phyloP scores from a whole-genome alignment of 2,888 invertebrate species.

The Ochlodes sylvanus region DNA sequence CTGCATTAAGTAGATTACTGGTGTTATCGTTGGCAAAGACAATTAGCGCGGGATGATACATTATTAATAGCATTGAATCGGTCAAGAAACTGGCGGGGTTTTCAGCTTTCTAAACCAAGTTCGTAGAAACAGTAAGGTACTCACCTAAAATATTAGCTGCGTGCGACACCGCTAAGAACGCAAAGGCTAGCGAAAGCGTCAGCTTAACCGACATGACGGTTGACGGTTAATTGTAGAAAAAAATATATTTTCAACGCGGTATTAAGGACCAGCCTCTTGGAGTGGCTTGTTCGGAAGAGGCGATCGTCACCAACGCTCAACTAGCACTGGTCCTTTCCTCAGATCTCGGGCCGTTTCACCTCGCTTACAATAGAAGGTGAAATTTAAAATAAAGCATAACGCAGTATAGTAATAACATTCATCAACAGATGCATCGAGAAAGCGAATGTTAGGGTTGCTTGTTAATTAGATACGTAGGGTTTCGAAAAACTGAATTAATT shows the following conservation, averaged over 20 bases:
- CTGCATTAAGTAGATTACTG: not conserved
- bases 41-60: slow-evolving; percentile 12
- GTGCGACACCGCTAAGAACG: slow-evolving; percentile 59
- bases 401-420: slow-evolving; percentile 73
- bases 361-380: slow-evolving; percentile 83
- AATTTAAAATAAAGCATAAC: slow-evolving; percentile 83
- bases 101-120: slow-evolving; percentile 50
- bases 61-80: slow-evolving; percentile 21
- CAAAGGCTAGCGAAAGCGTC: slow-evolving; percentile 64
- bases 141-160: slow-evolving; percentile 78
- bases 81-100: slow-evolving; percentile 35
- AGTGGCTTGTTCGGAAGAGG: slow-evolving; percentile 58
- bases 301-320: slow-evolving; percentile 70
- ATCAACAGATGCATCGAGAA: slow-evolving; percentile 77
- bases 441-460: slow-evolving; percentile 51
- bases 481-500: not conserved
- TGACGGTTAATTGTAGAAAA: slow-evolving; percentile 37
- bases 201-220: slow-evolving; percentile 71
- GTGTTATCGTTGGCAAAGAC: not conserved
- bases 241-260: slow-evolving; percentile 57
- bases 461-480: slow-evolving; percentile 24
- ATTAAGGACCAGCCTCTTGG: slow-evolving; percentile 48
- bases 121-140: slow-evolving; percentile 53
- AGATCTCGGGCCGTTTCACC: slow-evolving; percentile 79
- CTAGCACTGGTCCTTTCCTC: slow-evolving; percentile 76